A percentile compares a stretch with the other conserved stretches of the same genome.
Evolutionary conservation across 2,797 vertebrate species (phyloP).

Genomic region (Rachycentron canadum): DNA sequence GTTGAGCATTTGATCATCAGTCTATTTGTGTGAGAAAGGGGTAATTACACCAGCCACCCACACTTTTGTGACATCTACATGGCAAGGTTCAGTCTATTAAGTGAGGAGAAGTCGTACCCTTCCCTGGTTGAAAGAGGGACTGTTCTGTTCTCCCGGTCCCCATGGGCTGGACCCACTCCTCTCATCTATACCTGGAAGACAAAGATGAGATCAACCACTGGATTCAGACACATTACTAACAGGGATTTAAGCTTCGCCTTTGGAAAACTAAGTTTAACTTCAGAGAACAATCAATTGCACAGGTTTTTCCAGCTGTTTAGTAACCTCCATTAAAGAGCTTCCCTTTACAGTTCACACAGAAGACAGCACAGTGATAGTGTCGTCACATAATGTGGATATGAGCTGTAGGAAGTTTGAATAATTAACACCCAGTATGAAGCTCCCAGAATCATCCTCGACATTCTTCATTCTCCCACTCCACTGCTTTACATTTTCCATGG

Average conservation of each 20-base stretch:
- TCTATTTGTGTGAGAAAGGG: not conserved
- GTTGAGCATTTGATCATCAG: not conserved
- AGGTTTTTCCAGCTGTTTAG: constrained; percentile 55
- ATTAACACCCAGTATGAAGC: constrained; percentile 82
- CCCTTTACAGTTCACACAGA: constrained; percentile 64
- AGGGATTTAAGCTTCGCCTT: constrained; percentile 27
- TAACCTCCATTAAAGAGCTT: constrained; percentile 62
- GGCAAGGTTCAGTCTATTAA: constrained; percentile 2
- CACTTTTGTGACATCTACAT: constrained; percentile 14
- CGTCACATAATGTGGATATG: constrained; percentile 78
- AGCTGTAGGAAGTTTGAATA: constrained; percentile 85
- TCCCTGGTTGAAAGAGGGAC: constrained; percentile 90
- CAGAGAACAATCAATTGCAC: constrained; percentile 57
- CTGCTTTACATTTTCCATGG: constrained; percentile 79
- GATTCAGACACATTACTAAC: constrained; percentile 19
- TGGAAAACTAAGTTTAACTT: constrained; percentile 55
- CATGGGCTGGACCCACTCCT: constrained; percentile 90
- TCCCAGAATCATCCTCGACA: constrained; percentile 78
- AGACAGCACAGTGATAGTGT: constrained; percentile 73
- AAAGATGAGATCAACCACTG: constrained; percentile 56
- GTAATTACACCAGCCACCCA: not conserved
- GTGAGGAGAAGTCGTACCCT: constrained; percentile 84
- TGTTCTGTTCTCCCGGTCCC: constrained; percentile 91
- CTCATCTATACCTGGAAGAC: constrained; percentile 91
- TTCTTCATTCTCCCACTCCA: constrained; percentile 77